Evolutionary conservation across 2,888 invertebrate species (phyloP), one percentile per base, ranked within the genome.

Genomic region (Mesoligia furuncula): DNA sequence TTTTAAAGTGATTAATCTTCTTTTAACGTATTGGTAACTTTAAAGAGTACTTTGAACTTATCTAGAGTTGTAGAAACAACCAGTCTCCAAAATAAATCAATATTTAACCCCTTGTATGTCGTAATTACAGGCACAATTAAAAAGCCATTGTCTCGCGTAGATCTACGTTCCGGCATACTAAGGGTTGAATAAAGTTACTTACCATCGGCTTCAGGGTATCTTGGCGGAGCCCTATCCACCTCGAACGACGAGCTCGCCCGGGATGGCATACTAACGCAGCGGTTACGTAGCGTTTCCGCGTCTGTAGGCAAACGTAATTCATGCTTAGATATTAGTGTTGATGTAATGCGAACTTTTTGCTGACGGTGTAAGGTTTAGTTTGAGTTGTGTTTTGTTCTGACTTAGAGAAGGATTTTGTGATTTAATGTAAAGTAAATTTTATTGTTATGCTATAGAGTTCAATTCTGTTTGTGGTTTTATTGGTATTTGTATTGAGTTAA

Each of bases 181-280:
- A n/a, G n/a, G n/a, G n/a, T n/a, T n/a, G n/a, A 57, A 57, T 57
- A 57, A 36, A 62, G 36, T 24, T 62, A 11, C 80, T 72, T 87
- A 92, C 92, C 92, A 85, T 92, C 92, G 7, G 85, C 48, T 48
- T 92, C 92, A 24, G 85, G 73, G 48, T 84, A 93, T 88, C 95
- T 98, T 95, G 94, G 89, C 64, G 93, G 90, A 31, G 94, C 92
- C 45, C 95, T 90, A 73, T 96, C 98, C 97, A 94, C 98, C 97
- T 96, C 98, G 97, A 91, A 98, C 92, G 93, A 98, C 97, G 90
- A 98, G 95, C 85, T 96, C 87, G 98, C 97, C 81, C 98, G 97
- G 24, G 98, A 97, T 8, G 98, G 98, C 97, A 99, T 97, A 91
- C 98, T 98, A 93, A 98, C 98, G 93, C 98, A 98, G 79, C 98